Conservation (phyloP, 2,888 invertebrate species). For the Caradrina kadenii region DNA sequence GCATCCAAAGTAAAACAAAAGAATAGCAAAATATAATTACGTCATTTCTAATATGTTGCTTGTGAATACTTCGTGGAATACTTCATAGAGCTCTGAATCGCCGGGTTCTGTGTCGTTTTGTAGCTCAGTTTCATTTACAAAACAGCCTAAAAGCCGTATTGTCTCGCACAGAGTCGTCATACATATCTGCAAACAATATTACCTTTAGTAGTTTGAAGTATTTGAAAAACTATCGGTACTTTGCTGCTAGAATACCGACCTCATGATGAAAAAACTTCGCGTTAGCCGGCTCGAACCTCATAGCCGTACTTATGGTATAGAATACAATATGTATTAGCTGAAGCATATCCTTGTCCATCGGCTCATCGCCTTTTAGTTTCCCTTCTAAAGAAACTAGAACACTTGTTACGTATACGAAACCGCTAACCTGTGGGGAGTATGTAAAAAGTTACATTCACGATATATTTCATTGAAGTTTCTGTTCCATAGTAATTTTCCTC, state of each 20-base stretch:
- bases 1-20: conserved; percentile 8
- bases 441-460: background rate
- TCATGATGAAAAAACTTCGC: conserved; percentile 99
- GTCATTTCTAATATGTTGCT: conserved; percentile 93
- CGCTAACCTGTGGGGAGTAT: conserved; percentile 92
- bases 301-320: conserved; percentile 98
- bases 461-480: background rate
- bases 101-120: conserved; percentile 83
- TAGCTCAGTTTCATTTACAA: conserved; percentile 90
- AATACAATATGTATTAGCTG: conserved; percentile 96
- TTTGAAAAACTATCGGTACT: too few species aligned
- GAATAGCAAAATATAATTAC: conserved; percentile 78
- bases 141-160: conserved; percentile 97
- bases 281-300: conserved; percentile 99
- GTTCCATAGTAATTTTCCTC: background rate
- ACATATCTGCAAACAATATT: conserved; percentile 92
- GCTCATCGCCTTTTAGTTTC: conserved; percentile 89
- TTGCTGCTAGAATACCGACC: conserved; percentile 80
- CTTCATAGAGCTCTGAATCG: conserved; percentile 85
- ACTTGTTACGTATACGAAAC: conserved; percentile 99
- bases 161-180: conserved; percentile 98
- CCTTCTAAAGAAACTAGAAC: conserved; percentile 98
- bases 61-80: conserved; percentile 94
- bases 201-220: too few species aligned
- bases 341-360: conserved; percentile 92